These are phyloP conservation scores for Piscicola geometra DNA, from an alignment of 2,888 invertebrate species.

Conservation along the genomic window DNA sequence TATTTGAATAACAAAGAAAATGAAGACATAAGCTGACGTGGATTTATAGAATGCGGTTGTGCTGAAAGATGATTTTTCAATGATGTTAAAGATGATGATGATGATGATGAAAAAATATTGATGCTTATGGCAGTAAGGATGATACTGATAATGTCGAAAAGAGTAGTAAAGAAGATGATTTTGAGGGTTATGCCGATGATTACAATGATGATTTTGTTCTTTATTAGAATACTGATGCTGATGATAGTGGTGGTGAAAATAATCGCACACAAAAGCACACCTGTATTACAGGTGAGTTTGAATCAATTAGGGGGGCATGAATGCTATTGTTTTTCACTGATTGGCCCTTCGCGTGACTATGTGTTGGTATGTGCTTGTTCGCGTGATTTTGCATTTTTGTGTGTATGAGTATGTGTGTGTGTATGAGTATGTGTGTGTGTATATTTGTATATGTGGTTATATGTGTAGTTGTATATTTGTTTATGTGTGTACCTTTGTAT, in stretches of 20 bases:
- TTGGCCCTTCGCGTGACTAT: neutral
- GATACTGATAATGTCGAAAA: neutral
- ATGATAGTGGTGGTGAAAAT: constrained; percentile 14
- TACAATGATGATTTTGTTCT: neutral
- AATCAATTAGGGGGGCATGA: too few relatives aligned
- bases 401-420: neutral
- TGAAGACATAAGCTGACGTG: too few relatives aligned
- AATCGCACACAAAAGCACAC: neutral
- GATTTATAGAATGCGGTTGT: too few relatives aligned
- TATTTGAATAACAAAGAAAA: too few relatives aligned
- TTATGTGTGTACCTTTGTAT: neutral
- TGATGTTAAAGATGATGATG: neutral
- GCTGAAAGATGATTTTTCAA: too few relatives aligned
- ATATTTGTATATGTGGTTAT: constrained; percentile 5
- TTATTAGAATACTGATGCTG: neutral
- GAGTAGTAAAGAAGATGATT: neutral
- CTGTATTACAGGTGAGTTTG: too few relatives aligned
- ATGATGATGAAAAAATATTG: constrained; percentile 2
- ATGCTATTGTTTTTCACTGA: neutral
- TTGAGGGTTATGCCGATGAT: neutral
- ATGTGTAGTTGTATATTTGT: constrained; percentile 1
- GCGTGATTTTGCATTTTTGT: neutral
- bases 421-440: constrained; percentile 1
- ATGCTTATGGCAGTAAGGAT: neutral
- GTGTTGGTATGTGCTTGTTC: neutral